Conservation (phyloP, 2,888 invertebrate genomes). For the Patella pellucida region DNA sequence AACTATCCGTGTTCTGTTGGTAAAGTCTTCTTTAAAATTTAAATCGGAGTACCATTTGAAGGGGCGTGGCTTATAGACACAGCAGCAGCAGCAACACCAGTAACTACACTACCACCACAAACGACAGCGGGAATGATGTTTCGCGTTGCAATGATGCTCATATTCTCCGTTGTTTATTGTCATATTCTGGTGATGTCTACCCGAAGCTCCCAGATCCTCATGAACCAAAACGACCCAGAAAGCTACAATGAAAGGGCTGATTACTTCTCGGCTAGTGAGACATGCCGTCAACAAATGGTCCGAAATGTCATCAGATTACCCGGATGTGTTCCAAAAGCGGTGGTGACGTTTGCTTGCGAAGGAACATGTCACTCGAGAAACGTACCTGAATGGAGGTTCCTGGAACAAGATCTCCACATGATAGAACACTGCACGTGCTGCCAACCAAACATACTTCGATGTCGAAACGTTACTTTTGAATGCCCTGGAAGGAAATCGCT, state of each 20-base stretch:
- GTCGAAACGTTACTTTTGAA: constrained; percentile 21
- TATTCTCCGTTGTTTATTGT: too few species aligned
- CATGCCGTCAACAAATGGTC: constrained; percentile 21
- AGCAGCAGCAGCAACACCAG: too few species aligned
- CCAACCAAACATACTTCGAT: constrained; percentile 26
- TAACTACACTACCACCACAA: too few species aligned
- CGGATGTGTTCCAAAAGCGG: constrained; percentile 30
- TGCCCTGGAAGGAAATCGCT: constrained; percentile 26
- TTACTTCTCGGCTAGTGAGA: constrained; percentile 26
- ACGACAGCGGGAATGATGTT: too few species aligned
- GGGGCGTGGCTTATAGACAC: too few species aligned
- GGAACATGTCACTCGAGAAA: constrained; percentile 40
- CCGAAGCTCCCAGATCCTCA: too few species aligned
- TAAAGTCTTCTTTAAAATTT: too few species aligned
- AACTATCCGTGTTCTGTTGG: too few species aligned
- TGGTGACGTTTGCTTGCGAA: constrained; percentile 29
- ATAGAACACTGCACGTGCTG: constrained; percentile 43
- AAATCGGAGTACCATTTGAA: too few species aligned
- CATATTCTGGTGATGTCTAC: too few species aligned
- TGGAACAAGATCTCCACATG: constrained; percentile 27
- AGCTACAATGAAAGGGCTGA: constrained; percentile 21
- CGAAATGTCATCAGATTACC: constrained; percentile 15
- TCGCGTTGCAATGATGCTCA: too few species aligned
- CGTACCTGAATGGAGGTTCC: constrained; percentile 36
- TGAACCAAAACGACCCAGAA: constrained; percentile 11